These are phyloP conservation scores for Sus scrofa DNA, from an alignment of 2,113 vertebrate species.

Conservation along the genomic window DNA sequence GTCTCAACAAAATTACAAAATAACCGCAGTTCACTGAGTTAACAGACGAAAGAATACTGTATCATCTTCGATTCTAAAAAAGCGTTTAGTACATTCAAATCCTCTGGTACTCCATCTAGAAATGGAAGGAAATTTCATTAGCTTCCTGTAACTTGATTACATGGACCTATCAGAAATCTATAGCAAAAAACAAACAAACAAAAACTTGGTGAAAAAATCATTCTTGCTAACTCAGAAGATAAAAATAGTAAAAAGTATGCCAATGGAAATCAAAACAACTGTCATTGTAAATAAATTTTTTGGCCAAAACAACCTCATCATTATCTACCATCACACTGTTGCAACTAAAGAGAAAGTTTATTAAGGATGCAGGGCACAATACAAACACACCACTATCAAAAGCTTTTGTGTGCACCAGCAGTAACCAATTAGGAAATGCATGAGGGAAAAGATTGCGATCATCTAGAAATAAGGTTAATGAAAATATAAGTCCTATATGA, in stretches of 20 bases:
- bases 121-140: background rate
- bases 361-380: background rate
- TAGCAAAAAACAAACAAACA: background rate
- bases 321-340: background rate
- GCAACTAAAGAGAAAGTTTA: background rate
- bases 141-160: background rate
- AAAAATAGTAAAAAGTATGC: background rate
- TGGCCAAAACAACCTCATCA: background rate
- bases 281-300: background rate
- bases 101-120: background rate
- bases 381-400: background rate
- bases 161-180: background rate
- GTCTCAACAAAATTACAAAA: background rate
- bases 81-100: background rate
- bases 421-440: background rate
- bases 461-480: background rate
- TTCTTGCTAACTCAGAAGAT: background rate
- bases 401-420: background rate
- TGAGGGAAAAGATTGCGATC: background rate
- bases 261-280: background rate
- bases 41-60: background rate
- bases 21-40: background rate
- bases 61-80: background rate
- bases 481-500: background rate
- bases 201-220: background rate